Percentiles rank a stretch among this genome's conserved stretches.
Evolutionary conservation across 2,888 invertebrate genomes (phyloP).

Genomic region (Ethmia dodecea): DNA sequence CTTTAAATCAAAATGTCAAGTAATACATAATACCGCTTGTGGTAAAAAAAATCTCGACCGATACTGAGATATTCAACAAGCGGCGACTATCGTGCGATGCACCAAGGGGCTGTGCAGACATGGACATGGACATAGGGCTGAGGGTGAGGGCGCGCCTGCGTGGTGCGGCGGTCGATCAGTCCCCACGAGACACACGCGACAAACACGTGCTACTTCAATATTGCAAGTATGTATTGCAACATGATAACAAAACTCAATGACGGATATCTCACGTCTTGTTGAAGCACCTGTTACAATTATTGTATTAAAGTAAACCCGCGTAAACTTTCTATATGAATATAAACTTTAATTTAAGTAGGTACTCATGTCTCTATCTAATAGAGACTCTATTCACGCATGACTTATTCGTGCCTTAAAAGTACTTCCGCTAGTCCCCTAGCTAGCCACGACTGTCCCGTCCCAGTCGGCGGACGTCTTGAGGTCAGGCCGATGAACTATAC

Average conservation of each 20-base stretch:
- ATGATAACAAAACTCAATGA: slow-evolving; percentile 11
- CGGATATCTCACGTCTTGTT: background rate
- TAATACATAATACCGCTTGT: background rate
- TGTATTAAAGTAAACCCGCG: too few species aligned
- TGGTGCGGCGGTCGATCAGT: slow-evolving; percentile 53
- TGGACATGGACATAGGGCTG: slow-evolving; percentile 32
- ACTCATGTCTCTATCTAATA: too few species aligned
- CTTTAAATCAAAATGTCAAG: too few species aligned
- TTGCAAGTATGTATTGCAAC: too few species aligned
- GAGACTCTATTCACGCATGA: too few species aligned
- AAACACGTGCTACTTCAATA: slow-evolving; percentile 49
- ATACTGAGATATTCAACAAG: too few species aligned
- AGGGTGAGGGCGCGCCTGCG: slow-evolving; percentile 59
- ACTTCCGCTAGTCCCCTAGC: slow-evolving; percentile 47
- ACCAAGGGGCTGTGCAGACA: slow-evolving; percentile 43
- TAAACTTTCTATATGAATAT: too few species aligned
- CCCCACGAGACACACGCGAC: slow-evolving; percentile 48
- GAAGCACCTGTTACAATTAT: too few species aligned
- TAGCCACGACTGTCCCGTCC: slow-evolving; percentile 14
- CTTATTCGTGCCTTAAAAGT: slow-evolving; percentile 1
- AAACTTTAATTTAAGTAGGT: too few species aligned
- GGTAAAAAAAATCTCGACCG: too few species aligned
- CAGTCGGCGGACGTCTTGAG: slow-evolving; percentile 40
- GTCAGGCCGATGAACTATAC: slow-evolving; percentile 62
- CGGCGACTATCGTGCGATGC: slow-evolving; percentile 28